Conservation (phyloP, 1,140 invertebrate species). For the Drosophila kohkoa region DNA sequence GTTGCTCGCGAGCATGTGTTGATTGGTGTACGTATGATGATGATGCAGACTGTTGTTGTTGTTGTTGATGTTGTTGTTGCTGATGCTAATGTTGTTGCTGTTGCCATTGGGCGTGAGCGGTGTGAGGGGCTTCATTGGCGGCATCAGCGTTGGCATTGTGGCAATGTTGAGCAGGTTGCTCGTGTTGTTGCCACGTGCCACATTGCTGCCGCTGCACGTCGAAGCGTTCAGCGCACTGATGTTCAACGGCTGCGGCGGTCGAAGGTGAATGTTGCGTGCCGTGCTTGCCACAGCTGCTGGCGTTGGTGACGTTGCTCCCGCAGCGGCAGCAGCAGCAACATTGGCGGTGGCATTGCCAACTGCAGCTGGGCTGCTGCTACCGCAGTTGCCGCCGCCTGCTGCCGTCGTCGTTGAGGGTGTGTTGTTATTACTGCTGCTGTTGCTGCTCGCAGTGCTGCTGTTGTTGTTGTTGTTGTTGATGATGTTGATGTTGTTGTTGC, state of each 20-base stretch:
- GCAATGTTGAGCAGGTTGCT: constrained; percentile 72
- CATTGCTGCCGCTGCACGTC: constrained; percentile 29
- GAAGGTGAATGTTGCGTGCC: constrained; percentile 77
- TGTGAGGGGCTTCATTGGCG: constrained; percentile 61
- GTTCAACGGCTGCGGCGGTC: constrained; percentile 86
- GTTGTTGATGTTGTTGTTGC: background rate
- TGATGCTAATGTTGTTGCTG: constrained; percentile 4
- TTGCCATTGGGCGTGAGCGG: constrained; percentile 72
- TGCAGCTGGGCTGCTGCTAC: constrained; percentile 23
- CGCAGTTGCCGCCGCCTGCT: background rate
- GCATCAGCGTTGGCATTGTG: constrained; percentile 24
- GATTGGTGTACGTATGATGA: constrained; percentile 79
- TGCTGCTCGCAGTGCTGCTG: constrained; percentile 20
- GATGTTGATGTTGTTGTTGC: constrained; percentile 24
- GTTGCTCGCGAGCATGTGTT: constrained; percentile 70
- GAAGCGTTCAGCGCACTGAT: constrained; percentile 87
- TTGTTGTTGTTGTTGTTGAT: constrained; percentile 30
- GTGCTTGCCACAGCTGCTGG: constrained; percentile 70
- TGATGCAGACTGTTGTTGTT: constrained; percentile 62
- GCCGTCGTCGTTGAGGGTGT: constrained; percentile 13
- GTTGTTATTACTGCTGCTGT: constrained; percentile 12
- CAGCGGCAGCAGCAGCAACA: constrained; percentile 15
- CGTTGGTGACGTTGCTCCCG: constrained; percentile 53
- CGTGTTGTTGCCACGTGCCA: constrained; percentile 21
- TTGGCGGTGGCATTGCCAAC: background rate